Base-by-base conservation (phyloP, 2,113 vertebrate species). In the Dermatemys mawii region DNA sequence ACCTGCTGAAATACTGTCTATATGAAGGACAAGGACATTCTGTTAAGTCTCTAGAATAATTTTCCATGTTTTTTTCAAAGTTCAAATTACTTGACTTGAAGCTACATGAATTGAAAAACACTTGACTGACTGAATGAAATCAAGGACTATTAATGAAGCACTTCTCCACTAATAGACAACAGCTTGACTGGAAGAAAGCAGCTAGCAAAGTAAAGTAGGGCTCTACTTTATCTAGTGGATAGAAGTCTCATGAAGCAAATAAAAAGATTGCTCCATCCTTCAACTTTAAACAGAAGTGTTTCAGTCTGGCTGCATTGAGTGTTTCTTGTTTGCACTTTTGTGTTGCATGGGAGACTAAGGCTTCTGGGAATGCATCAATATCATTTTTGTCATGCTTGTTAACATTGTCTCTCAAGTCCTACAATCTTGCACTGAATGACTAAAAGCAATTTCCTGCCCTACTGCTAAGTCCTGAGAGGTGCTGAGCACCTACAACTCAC, bases 81-180 rank as follows among this genome's bases (percentile, higher is more conserved):
- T 90, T 93, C 41, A 97, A 93, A 92, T 86, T 86, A 55, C 27
- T 93, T 96, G 88, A 21, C 38, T 54, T 88, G 35, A 32, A 94
- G 2, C 13, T 17, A n/a, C 26, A 38, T 67, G 38, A 95, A 92
- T 78, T 67, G 21, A 75, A 90, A 92, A 90, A 4, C 4, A 87
- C 79, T 44, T 49, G 11, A 29, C 63, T 46, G 41, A 83, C 60
- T 90, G 55, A 89, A 35, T 50, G 16, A 27, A 44, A 14, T 35
- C 29, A 1, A 19, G 2, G 55, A 10, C 0, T 9, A 35, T 5
- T 86, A 88, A 93, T 51, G 75, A 88, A 85, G 1, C 27, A 14
- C 17, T 86, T 57, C 67, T 35, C 75, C 27, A 26, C 13, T 0
- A 2, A 24, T 22, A 60, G 1, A 7, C 11, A 86, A 4, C 16